phyloP scores from a whole-genome alignment of 2,797 vertebrate species.

The Coilia nasus region DNA sequence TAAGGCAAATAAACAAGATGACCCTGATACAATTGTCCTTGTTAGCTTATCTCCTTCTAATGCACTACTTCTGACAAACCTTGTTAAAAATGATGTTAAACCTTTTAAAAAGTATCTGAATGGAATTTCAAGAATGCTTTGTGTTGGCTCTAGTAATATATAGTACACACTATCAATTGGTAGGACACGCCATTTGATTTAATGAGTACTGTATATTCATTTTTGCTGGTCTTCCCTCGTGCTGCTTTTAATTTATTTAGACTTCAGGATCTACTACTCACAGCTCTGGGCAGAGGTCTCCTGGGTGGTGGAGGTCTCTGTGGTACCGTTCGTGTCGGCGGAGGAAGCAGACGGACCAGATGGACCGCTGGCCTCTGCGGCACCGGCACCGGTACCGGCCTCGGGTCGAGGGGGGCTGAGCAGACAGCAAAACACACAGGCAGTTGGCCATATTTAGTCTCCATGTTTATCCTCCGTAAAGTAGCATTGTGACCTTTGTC shows the following conservation, averaged over 20 bases:
- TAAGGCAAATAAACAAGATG: neutral
- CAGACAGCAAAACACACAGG: constrained; percentile 19
- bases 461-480: neutral
- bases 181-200: too few relatives aligned
- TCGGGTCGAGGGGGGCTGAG: constrained; percentile 72
- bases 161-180: too few relatives aligned
- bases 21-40: neutral
- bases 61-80: neutral
- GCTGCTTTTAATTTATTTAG: too few relatives aligned
- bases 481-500: too few relatives aligned
- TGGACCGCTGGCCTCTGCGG: constrained; percentile 39
- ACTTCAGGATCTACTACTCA: constrained; percentile 45
- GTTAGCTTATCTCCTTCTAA: neutral
- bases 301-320: constrained; percentile 47
- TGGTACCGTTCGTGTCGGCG: constrained; percentile 47
- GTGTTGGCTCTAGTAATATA: neutral
- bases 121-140: neutral
- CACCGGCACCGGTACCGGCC: constrained; percentile 2
- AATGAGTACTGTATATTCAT: too few relatives aligned
- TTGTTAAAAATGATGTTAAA: neutral
- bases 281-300: constrained; percentile 56
- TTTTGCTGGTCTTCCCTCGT: neutral
- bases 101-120: neutral
- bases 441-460: too few relatives aligned
- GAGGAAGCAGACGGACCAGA: constrained; percentile 38